A percentile compares a stretch with the other conserved stretches of the same genome.
These are phyloP conservation scores for Odontothrips loti DNA, from an alignment of 2,888 invertebrate species.

Conservation along the genomic window DNA sequence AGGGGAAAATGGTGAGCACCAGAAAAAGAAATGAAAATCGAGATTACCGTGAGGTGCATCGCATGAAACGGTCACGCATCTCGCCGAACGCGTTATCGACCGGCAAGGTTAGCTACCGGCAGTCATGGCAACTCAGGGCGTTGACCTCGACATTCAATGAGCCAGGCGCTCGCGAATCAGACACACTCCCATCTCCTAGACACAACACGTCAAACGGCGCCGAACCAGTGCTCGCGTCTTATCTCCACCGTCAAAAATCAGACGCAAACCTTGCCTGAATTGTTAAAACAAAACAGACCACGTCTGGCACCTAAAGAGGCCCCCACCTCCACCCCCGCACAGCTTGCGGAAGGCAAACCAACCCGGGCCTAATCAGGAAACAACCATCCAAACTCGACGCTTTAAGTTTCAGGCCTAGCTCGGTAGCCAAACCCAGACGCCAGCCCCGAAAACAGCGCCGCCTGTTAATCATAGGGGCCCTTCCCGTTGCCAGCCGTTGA, in stretches of 20 bases:
- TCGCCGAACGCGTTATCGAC: background rate
- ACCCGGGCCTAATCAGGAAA: too few species aligned
- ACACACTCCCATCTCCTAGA: too few species aligned
- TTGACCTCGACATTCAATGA: constrained; percentile 17
- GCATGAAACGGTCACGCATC: background rate
- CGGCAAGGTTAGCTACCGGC: constrained; percentile 6
- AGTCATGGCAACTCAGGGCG: constrained; percentile 21
- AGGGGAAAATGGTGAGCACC: too few species aligned
- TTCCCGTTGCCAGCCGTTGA: background rate
- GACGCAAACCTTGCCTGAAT: background rate
- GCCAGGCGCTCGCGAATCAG: background rate
- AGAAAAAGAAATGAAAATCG: too few species aligned
- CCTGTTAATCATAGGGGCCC: background rate
- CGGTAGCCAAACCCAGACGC: background rate
- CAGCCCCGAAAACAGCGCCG: background rate
- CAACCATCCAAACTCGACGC: too few species aligned
- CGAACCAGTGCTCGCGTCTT: too few species aligned
- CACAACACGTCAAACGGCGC: too few species aligned
- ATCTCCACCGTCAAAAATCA: background rate
- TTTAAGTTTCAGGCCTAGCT: too few species aligned
- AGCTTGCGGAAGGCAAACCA: background rate
- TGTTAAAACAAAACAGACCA: too few species aligned
- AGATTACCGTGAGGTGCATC: background rate
- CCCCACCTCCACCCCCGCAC: background rate
- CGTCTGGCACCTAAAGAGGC: too few species aligned